These are phyloP conservation scores for Ursus arctos DNA, from an alignment of 2,113 vertebrate species.

Conservation along the genomic window DNA sequence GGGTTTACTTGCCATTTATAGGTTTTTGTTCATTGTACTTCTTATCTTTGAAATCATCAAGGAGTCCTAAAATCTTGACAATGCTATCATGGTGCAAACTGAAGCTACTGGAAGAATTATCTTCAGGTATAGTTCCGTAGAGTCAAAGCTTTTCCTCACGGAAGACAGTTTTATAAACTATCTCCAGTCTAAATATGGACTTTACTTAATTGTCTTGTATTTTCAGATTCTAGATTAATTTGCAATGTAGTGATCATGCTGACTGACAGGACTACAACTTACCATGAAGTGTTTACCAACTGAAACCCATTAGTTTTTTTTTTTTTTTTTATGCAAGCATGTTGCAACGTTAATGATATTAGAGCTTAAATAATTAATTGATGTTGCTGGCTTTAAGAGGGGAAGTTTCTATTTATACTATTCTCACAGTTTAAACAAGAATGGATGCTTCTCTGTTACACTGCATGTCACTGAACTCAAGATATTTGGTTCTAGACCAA, in stretches of 20 bases:
- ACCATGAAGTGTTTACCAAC: slow-evolving; percentile 70
- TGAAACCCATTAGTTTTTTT: slow-evolving; percentile 49
- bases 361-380: slow-evolving; percentile 82
- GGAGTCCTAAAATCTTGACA: neutral
- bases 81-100: neutral
- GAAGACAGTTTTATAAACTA: neutral
- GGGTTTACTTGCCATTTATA: neutral
- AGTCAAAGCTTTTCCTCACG: neutral
- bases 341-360: slow-evolving; percentile 78
- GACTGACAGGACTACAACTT: slow-evolving; percentile 65
- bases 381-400: slow-evolving; percentile 64
- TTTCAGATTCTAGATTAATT: slow-evolving; percentile 63
- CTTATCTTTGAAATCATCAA: neutral
- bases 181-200: neutral
- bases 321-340: slow-evolving; percentile 65
- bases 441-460: neutral
- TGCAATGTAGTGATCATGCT: slow-evolving; percentile 66
- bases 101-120: neutral
- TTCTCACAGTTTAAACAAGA: slow-evolving; percentile 33
- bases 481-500: neutral
- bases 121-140: neutral
- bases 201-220: neutral
- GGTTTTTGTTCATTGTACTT: neutral
- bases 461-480: neutral
- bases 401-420: slow-evolving; percentile 5